Base-by-base conservation (phyloP, 2,113 vertebrate species). In the Polypterus bichir region DNA sequence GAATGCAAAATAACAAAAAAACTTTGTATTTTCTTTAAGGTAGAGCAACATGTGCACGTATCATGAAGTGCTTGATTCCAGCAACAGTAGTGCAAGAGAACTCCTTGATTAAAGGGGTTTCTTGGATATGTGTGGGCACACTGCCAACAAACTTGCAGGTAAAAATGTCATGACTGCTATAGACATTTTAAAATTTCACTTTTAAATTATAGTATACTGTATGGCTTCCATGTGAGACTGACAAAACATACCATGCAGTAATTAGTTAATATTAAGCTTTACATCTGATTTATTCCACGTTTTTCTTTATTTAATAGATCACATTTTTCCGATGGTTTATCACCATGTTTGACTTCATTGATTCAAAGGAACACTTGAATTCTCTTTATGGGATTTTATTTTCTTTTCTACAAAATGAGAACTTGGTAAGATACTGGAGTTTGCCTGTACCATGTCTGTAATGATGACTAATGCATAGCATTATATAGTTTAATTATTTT, bases 371-470 rank as follows among this genome's bases (percentile, higher is more conserved):
- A 9, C 70, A 90, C 10, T 68, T 98, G 63, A 80, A 78, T 68
- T 84, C 88, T 1, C 80, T 98, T 58, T 98, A 97, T 70, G 91
- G 92, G 64, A 86, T 92, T 74, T 91, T 98, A 77, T 98, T 98
- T 78, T 87, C 27, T 79, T 90, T 87, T 57, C 74, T 97, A 67
- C 86, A 82, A 48, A 83, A 94, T 8, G 92, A 95, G 68, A 81
- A 72, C 65, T 63, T 94, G 91, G 96, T 98, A 83, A 72, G 86
- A 76, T 67, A 52, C 48, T 7, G 3, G 3, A 3, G 47, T 60
- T 57, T 4, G 3, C 9, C 53, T 54, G 9, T 54, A 10, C 6
- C 9, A 54, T 54, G 9, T 4, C 6, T 11, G 9, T 10, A 9
- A 54, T 54, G 27, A 9, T 27, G 27, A 27, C 27, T 27, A 27